Conservation (phyloP, 2,113 vertebrate genomes). For the Misgurnus mizolepis region DNA sequence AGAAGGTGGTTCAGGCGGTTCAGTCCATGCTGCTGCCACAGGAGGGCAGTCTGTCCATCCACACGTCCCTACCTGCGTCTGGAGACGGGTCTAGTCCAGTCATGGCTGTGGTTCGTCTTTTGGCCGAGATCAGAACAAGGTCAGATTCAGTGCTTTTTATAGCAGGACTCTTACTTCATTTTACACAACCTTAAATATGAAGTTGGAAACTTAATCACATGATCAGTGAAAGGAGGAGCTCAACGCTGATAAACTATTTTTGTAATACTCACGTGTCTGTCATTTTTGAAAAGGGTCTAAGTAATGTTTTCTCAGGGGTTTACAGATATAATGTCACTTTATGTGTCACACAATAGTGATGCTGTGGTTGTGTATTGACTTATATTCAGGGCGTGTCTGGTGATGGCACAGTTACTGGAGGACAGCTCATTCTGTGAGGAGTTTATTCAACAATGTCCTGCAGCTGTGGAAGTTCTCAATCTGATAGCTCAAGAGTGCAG, state of each 20-base stretch:
- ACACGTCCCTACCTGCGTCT: conserved; percentile 94
- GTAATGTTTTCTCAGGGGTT: no score
- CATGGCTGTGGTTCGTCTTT: conserved; percentile 94
- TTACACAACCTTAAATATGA: no score
- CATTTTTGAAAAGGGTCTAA: no score
- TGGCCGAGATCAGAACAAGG: conserved; percentile 98
- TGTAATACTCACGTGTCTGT: no score
- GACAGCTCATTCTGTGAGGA: conserved; percentile 99
- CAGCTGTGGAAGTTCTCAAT: conserved; percentile 96
- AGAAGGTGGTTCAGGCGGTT: conserved; percentile 98
- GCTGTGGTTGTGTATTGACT: neutral
- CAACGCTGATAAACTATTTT: no score
- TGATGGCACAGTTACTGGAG: conserved; percentile 98
- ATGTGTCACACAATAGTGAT: neutral
- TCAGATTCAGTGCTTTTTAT: conserved; percentile 57
- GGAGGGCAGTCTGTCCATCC: conserved; percentile 98
- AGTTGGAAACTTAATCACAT: no score
- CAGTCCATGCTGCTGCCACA: conserved; percentile 99
- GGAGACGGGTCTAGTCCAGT: conserved; percentile 96
- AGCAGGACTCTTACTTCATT: neutral
- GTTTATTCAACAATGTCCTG: conserved; percentile 98
- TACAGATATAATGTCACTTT: no score
- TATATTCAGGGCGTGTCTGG: conserved; percentile 86
- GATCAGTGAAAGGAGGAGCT: no score
- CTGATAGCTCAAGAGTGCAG: conserved; percentile 97